Conservation (phyloP, 2,113 vertebrate species). For the Nannospalax galili region DNA sequence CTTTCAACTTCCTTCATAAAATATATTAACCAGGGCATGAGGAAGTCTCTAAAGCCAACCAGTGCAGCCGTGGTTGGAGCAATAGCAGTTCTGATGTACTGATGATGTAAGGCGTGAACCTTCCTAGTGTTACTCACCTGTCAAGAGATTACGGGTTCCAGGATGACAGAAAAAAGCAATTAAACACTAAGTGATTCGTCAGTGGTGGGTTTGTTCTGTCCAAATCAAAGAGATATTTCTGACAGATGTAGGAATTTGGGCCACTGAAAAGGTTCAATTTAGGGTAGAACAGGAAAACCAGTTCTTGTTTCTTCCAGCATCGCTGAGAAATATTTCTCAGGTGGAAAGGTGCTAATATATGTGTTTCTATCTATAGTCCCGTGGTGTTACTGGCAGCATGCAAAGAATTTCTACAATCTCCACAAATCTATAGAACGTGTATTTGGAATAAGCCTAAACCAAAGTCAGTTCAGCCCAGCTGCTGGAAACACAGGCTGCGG, state of each 20-base stretch:
- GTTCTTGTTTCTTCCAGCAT: not conserved
- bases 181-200: not conserved
- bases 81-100: not conserved
- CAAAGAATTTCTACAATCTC: not conserved
- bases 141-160: not conserved
- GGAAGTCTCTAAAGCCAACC: not conserved
- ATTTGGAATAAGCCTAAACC: not conserved
- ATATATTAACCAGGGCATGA: not conserved
- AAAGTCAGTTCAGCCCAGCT: not conserved
- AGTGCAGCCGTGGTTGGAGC: not conserved
- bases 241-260: not conserved
- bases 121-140: not conserved
- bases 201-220: not conserved
- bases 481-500: not conserved
- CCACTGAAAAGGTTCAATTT: not conserved
- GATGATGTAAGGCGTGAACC: not conserved
- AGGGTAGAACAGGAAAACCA: not conserved
- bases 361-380: not conserved
- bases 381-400: not conserved
- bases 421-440: not conserved
- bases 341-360: not conserved
- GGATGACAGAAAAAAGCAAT: not conserved
- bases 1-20: not conserved
- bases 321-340: constrained; percentile 38
- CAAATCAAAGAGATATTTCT: not conserved